Evolutionary conservation across 2,888 invertebrate genomes (phyloP), one percentile per base, ranked within the genome.

Genomic region (Ochropacha duplaris): DNA sequence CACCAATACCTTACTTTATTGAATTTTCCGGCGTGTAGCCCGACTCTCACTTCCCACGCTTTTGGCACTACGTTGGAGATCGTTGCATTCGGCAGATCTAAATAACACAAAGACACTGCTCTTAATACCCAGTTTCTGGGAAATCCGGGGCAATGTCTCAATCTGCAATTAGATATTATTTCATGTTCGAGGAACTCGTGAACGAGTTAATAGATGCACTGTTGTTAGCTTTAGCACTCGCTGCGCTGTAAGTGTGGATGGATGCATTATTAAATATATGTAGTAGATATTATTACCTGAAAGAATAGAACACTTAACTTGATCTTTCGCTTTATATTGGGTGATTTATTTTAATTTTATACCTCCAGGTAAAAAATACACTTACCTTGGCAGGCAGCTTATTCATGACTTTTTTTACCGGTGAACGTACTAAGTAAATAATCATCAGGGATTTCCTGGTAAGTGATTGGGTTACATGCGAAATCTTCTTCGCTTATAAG

Each of bases 21-120:
- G 66, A 68, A 77, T 78, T 77, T 75, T 75, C 75, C 73, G 74
- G 71, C 75, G 69, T 72, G 66, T 68, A 74, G 74, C 70, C 65
- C 75, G 72, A 63, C 59, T 75, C 74, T 71, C 74, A 65, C 75
- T 78, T 75, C 91, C 91, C 85, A 91, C 90, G 87, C 88, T 81
- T 78, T 91, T 90, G 90, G 91, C 91, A 88, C 83, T 76, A 66
- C 71, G 72, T 74, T 78, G 71, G 79, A 77, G 79, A 81, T 86
- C 80, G 81, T 80, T 88, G 87, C 89, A 88, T 86, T 86, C 84
- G 83, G 77, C 80, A 71, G 78, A 86, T 85, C 83, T 84, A 87
- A 88, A 90, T 89, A 89, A 88, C 84, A 86, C 85, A 83, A 85
- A 84, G 82, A 86, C 78, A 77, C 65, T 84, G 88, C 79, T 90